A percentile compares a stretch with the other conserved stretches of the same genome.
Conservation (phyloP, 2,113 vertebrate genomes). For the Engraulis encrasicolus region DNA sequence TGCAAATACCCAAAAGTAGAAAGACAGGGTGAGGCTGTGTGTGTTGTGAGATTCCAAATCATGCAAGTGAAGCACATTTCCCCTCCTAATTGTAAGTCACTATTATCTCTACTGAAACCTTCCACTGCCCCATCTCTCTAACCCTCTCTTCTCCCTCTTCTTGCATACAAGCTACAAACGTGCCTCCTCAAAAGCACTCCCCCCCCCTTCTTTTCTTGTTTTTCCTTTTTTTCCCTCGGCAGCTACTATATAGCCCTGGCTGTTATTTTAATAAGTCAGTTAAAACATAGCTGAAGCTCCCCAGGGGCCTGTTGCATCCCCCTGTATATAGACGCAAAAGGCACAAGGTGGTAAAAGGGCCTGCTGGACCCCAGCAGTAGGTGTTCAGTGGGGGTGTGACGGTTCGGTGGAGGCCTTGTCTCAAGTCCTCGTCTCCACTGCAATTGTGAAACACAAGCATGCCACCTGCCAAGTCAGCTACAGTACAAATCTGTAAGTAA, state of each 20-base stretch:
- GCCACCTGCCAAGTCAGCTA: too few relatives aligned
- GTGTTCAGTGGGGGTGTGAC: neutral
- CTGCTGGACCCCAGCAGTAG: neutral
- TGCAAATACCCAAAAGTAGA: neutral
- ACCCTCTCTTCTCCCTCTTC: neutral
- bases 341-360: neutral
- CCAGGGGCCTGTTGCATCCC: neutral
- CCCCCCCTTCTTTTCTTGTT: too few relatives aligned
- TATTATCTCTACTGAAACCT: slow-evolving; percentile 27
- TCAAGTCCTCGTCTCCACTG: too few relatives aligned
- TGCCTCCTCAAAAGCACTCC: neutral
- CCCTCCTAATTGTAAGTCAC: neutral
- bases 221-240: neutral
- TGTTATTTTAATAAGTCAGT: neutral
- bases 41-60: neutral
- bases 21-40: neutral
- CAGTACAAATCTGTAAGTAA: too few relatives aligned
- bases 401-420: too few relatives aligned
- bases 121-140: slow-evolving; percentile 38
- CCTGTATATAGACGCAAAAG: neutral
- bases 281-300: slow-evolving; percentile 4
- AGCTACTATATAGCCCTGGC: neutral
- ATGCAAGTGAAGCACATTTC: neutral
- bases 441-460: too few relatives aligned
- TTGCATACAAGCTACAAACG: neutral